Base-by-base conservation (phyloP, 2,888 invertebrate genomes). In the Diploptera punctata region DNA sequence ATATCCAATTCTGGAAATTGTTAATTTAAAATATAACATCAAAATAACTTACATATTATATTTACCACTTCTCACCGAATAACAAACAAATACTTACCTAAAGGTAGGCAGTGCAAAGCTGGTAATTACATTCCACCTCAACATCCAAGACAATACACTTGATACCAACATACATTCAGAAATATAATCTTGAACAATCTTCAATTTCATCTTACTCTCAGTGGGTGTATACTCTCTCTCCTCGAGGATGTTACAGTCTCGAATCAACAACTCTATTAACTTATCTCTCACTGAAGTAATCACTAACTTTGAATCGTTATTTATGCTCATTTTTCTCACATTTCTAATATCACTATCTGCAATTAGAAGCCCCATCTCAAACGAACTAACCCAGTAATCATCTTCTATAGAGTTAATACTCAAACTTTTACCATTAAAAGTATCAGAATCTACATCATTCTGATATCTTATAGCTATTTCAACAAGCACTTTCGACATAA, bases 351-450 rank as follows among this genome's bases (percentile, higher is more conserved):
- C 33, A 33, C 33, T 33, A 16, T 13, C 29, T 43, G 21, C 31
- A 33, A 54, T 31, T 19, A 67, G 26, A 21, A 71, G 52, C 3
- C 38, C 67, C n/a, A 24, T 24, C 52, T 71, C 67, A 57, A 71
- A 71, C 13, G 54, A 44, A 21, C 67, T 71, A 13, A 54, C 16
- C 21, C 49, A 18, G 49, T 67, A 67, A 9, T 52, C 71, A 19
- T 71, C 65, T 44, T 60, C 70, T 44, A 70, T 38, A 9, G 44
- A 29, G 29, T n/a, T 19, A 10, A 24, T 29, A 16, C 5, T 31
- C n/a, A 29, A 29, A 38, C 16, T 16, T 52, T 52, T 26, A 29
- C 18, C 43, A 26, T 13, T 4, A 16, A 29, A 5, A 52, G 38
- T 7, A 61, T 7, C 10, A 21, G 43, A 44, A 70, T 10, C 26